A percentile compares a stretch with the other conserved stretches of the same genome.
phyloP scores from a whole-genome alignment of 2,797 vertebrate species.

The Semotilus atromaculatus region DNA sequence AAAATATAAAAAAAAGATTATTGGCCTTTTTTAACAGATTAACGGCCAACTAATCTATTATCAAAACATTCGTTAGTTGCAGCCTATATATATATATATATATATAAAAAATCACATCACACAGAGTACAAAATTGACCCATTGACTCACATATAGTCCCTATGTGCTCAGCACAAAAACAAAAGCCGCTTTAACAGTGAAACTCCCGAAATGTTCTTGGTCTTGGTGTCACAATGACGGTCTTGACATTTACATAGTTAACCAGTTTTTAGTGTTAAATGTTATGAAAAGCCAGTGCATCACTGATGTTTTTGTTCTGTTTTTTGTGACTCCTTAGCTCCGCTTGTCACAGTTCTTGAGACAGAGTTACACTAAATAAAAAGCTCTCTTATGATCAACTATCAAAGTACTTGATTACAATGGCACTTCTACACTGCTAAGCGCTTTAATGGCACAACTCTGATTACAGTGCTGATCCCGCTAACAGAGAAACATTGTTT shows the following conservation, averaged over 20 bases:
- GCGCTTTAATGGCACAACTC: conserved; percentile 14
- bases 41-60: no score
- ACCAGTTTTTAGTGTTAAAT: not conserved
- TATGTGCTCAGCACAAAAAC: not conserved
- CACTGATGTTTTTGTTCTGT: not conserved
- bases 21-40: no score
- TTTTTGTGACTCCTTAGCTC: not conserved
- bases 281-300: not conserved
- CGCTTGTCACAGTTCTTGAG: not conserved
- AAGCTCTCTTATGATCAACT: not conserved
- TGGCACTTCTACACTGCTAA: not conserved
- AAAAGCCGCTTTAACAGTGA: not conserved
- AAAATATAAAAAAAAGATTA: no score
- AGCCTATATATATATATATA: no score
- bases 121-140: no score
- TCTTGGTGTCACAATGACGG: not conserved
- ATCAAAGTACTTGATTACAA: not conserved
- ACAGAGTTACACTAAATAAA: not conserved
- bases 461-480: conserved; percentile 27
- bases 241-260: not conserved
- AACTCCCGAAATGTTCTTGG: not conserved
- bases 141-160: not conserved
- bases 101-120: no score
- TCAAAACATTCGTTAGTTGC: no score
- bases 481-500: conserved; percentile 40